Percentiles rank a stretch among this genome's conserved stretches.
Conservation (phyloP, 2,113 vertebrate genomes). For the Cariama cristata region DNA sequence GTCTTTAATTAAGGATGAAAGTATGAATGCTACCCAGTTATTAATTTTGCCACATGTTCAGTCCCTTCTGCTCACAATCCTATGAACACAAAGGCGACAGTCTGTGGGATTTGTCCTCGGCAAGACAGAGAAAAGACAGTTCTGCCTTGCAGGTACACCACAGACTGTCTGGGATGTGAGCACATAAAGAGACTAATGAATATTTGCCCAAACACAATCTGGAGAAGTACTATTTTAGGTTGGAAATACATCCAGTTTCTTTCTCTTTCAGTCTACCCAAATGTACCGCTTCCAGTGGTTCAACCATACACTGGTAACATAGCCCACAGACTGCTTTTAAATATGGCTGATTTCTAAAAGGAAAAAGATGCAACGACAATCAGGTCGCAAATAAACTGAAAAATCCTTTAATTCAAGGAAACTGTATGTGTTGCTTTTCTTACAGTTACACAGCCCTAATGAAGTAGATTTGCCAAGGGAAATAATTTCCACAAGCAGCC, state of each 20-base stretch:
- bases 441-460: neutral
- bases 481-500: neutral
- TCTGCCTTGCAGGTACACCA: neutral
- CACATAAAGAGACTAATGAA: neutral
- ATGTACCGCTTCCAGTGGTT: neutral
- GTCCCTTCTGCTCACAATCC: neutral
- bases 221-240: neutral
- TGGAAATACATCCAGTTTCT: neutral
- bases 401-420: neutral
- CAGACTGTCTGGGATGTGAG: neutral
- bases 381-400: neutral
- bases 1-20: conserved; percentile 52
- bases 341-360: neutral
- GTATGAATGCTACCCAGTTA: neutral
- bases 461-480: neutral
- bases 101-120: neutral
- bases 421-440: neutral
- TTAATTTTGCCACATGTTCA: conserved; percentile 28
- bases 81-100: neutral
- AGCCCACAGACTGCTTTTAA: neutral
- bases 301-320: neutral
- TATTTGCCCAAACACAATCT: neutral
- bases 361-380: neutral
- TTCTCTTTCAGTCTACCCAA: neutral
- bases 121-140: neutral